Conservation (phyloP, 2,888 invertebrate genomes). For the Lucinisca nassula region DNA sequence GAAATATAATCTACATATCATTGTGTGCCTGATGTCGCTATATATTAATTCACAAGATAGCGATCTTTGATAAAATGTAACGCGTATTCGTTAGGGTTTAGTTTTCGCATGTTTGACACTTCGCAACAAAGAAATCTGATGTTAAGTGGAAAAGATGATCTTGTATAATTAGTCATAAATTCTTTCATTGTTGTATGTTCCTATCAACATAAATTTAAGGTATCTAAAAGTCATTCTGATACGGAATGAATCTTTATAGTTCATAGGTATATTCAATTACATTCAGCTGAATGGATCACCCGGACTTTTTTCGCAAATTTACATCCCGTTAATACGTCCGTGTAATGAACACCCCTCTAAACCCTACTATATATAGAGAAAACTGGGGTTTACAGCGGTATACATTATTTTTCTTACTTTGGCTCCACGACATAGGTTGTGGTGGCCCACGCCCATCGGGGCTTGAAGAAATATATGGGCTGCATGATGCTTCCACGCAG, state of each 20-base stretch:
- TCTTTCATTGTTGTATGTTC: not conserved
- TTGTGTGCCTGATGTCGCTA: not conserved
- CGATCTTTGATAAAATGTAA: slow-evolving; percentile 2
- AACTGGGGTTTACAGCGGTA: too few relatives aligned
- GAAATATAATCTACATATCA: not conserved
- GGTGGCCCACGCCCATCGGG: too few relatives aligned
- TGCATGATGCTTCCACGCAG: too few relatives aligned
- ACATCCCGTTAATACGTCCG: too few relatives aligned
- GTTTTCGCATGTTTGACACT: slow-evolving; percentile 16
- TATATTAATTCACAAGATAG: slow-evolving; percentile 6
- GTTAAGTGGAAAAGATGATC: slow-evolving; percentile 9
- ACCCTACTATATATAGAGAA: too few relatives aligned
- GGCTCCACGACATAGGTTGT: too few relatives aligned
- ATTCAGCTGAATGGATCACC: too few relatives aligned
- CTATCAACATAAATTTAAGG: not conserved
- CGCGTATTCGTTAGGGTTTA: slow-evolving; percentile 1
- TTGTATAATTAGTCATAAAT: slow-evolving; percentile 19
- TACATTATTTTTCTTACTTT: too few relatives aligned
- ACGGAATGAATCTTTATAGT: not conserved
- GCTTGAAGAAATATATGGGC: too few relatives aligned
- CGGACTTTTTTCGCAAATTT: too few relatives aligned
- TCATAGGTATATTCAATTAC: too few relatives aligned
- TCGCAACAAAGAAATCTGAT: not conserved
- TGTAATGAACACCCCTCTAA: too few relatives aligned
- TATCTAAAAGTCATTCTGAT: not conserved